These are phyloP conservation scores for Synanthedon tipuliformis DNA, from an alignment of 2,888 invertebrate species.

Conservation along the genomic window DNA sequence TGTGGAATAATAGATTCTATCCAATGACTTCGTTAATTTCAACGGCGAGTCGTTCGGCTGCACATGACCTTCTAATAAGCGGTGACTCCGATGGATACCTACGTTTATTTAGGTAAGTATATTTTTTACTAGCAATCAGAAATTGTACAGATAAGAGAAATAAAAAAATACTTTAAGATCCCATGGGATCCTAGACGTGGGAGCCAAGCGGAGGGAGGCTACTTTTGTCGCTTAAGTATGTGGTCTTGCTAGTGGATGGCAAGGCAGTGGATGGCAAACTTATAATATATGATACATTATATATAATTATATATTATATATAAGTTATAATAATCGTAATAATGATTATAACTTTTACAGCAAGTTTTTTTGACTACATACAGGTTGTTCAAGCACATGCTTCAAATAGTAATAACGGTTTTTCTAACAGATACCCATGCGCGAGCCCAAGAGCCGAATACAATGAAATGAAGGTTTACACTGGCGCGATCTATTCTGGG, in stretches of 20 bases:
- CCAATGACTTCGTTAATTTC: slow-evolving; percentile 86
- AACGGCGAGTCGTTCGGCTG: slow-evolving; percentile 83
- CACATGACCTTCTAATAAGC: slow-evolving; percentile 84
- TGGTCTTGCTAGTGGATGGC: no score
- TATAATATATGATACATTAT: no score
- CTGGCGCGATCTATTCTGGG: slow-evolving; percentile 81
- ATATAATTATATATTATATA: no score
- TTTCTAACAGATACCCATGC: slow-evolving; percentile 79
- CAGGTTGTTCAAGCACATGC: background rate
- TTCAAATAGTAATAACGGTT: background rate
- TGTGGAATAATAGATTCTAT: slow-evolving; percentile 92
- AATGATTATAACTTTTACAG: background rate
- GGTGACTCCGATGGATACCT: slow-evolving; percentile 93
- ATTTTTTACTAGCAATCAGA: background rate
- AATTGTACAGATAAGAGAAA: no score
- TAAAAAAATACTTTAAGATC: no score
- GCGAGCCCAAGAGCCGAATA: slow-evolving; percentile 88
- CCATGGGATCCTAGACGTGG: no score
- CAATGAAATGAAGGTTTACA: slow-evolving; percentile 89
- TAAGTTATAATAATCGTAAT: no score
- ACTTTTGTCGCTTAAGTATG: no score
- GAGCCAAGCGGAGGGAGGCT: no score
- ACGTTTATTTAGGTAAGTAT: slow-evolving; percentile 78
- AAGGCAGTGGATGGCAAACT: no score
- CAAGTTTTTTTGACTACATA: background rate